Evolutionary conservation across 2,888 invertebrate species (phyloP).

Genomic region (Tineola bisselliella): DNA sequence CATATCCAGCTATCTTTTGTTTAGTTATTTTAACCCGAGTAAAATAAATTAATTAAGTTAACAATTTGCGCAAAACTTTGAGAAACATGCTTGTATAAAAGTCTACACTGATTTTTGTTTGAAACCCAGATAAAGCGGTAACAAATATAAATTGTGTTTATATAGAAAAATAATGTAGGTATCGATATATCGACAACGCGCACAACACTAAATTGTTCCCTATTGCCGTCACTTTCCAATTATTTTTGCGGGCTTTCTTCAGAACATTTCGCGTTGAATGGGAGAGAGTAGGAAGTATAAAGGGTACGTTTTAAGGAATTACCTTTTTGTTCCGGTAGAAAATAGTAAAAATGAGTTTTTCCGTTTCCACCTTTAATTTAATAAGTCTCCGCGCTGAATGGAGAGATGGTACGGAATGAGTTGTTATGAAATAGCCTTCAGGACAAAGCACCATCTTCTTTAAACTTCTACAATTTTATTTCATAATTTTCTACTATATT

Average conservation of each 20-base stretch:
- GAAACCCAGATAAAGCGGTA: too few relatives aligned
- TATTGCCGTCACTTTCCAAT: conserved; percentile 62
- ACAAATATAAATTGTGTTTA: too few relatives aligned
- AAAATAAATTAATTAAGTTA: too few relatives aligned
- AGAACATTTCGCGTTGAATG: conserved; percentile 45
- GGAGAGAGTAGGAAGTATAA: conserved; percentile 36
- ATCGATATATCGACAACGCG: conserved; percentile 13
- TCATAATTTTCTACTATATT: background rate
- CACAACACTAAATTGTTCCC: conserved; percentile 23
- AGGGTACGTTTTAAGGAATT: conserved; percentile 53
- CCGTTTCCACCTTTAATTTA: background rate
- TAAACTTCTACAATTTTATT: background rate
- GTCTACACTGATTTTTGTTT: too few relatives aligned
- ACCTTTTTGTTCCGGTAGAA: conserved; percentile 38
- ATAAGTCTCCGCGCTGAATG: background rate
- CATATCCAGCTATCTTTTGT: too few relatives aligned
- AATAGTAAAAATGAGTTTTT: conserved; percentile 3
- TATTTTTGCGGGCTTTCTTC: conserved; percentile 63
- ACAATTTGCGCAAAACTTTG: too few relatives aligned
- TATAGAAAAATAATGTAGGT: background rate
- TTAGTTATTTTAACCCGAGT: too few relatives aligned
- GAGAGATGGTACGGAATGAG: background rate
- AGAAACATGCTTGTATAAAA: too few relatives aligned
- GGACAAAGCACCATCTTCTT: background rate
- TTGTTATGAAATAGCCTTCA: background rate